Evolutionary conservation across 2,797 vertebrate species (phyloP).

Genomic region (Muscicapa striata): DNA sequence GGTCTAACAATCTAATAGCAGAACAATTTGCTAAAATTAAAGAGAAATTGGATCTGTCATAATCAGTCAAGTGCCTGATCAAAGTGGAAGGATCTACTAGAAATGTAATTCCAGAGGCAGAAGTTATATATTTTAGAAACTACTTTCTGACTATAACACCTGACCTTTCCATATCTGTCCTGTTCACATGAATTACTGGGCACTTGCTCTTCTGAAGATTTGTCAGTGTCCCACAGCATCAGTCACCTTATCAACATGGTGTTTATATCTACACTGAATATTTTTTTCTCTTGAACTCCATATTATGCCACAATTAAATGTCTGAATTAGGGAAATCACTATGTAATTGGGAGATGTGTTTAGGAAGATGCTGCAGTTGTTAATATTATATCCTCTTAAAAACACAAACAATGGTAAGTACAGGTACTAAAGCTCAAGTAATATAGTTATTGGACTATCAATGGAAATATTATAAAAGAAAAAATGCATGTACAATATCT

Average conservation of each 20-base stretch:
- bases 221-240: neutral
- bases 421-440: neutral
- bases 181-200: neutral
- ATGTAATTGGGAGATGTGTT: neutral
- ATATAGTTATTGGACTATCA: neutral
- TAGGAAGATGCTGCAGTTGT: neutral
- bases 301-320: neutral
- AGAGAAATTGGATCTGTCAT: slow-evolving; percentile 3
- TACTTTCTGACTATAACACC: neutral
- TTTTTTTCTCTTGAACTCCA: neutral
- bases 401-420: neutral
- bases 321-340: neutral
- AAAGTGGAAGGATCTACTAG: slow-evolving; percentile 19
- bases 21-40: slow-evolving; percentile 39
- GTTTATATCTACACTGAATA: neutral
- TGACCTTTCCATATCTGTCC: slow-evolving; percentile 29
- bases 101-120: slow-evolving; percentile 38
- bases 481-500: neutral
- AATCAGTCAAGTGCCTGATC: neutral
- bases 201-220: neutral
- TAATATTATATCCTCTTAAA: neutral
- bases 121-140: slow-evolving; percentile 18
- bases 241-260: neutral
- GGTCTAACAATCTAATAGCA: neutral
- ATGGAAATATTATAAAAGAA: neutral